These are phyloP conservation scores for Molorchus minor DNA, from an alignment of 2,888 invertebrate genomes.

Conservation along the genomic window DNA sequence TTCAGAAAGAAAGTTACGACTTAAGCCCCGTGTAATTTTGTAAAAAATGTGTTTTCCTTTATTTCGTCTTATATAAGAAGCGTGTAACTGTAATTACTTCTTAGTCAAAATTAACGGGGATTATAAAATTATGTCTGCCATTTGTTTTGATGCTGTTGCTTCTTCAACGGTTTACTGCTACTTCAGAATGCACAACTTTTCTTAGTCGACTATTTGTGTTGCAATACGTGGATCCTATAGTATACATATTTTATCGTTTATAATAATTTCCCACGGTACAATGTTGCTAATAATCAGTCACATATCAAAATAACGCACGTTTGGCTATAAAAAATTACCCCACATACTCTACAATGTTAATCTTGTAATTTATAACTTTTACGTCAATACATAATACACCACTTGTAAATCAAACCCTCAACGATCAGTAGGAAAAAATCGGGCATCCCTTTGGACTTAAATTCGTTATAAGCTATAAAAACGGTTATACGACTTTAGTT, in stretches of 20 bases:
- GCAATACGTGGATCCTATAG: too few species aligned
- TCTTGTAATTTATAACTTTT: conserved; percentile 30
- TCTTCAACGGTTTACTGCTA: conserved; percentile 31
- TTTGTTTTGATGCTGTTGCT: conserved; percentile 32
- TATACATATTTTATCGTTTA: too few species aligned
- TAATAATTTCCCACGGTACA: conserved; percentile 36
- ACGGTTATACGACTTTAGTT: conserved; percentile 51
- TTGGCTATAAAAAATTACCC: conserved; percentile 25
- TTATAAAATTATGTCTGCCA: conserved; percentile 44
- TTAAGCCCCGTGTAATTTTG: conserved; percentile 43
- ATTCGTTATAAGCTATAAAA: conserved; percentile 59
- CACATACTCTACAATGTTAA: conserved; percentile 31
- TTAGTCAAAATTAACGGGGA: conserved; percentile 46
- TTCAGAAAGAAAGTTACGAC: conserved; percentile 36
- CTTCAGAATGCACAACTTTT: too few species aligned
- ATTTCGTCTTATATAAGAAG: conserved; percentile 22
- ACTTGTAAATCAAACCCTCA: conserved; percentile 42
- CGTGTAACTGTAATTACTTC: conserved; percentile 44
- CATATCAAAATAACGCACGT: conserved; percentile 33
- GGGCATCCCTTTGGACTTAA: conserved; percentile 52
- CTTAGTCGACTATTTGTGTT: too few species aligned
- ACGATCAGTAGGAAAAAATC: conserved; percentile 44
- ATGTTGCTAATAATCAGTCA: conserved; percentile 20
- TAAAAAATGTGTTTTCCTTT: conserved; percentile 42
- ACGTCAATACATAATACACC: conserved; percentile 33